phyloP scores from a whole-genome alignment of 2,888 invertebrate species.

The Petrolisthes cinctipes region DNA sequence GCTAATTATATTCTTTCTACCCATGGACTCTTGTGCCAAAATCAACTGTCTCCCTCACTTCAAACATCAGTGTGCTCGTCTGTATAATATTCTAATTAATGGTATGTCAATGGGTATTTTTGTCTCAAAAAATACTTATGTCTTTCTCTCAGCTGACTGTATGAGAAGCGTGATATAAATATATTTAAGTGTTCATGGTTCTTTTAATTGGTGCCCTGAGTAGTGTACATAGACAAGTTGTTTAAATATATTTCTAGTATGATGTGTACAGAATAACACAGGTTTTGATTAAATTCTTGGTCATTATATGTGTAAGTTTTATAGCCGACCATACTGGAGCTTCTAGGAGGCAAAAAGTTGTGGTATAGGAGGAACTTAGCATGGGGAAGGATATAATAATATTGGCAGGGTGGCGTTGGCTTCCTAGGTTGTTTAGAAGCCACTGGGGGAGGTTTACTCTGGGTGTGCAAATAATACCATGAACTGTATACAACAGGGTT shows the following conservation, averaged over 20 bases:
- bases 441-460: too few species aligned
- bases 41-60: slow-evolving; percentile 58
- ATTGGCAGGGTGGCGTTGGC: too few species aligned
- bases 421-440: too few species aligned
- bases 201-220: slow-evolving; percentile 12
- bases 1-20: slow-evolving; percentile 39
- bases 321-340: too few species aligned
- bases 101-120: slow-evolving; percentile 62
- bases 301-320: too few species aligned
- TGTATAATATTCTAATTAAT: slow-evolving; percentile 61
- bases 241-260: not conserved
- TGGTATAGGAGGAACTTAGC: too few species aligned
- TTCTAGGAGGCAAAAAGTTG: too few species aligned
- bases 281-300: not conserved
- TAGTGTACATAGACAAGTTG: not conserved
- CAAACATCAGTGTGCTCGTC: slow-evolving; percentile 59
- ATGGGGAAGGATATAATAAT: too few species aligned
- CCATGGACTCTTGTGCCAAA: slow-evolving; percentile 61
- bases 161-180: slow-evolving; percentile 64
- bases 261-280: not conserved
- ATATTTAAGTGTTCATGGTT: slow-evolving; percentile 60
- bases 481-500: too few species aligned
- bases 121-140: slow-evolving; percentile 63
- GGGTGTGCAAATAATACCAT: too few species aligned
- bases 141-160: slow-evolving; percentile 64